Base-by-base conservation (phyloP, 2,113 vertebrate genomes). In the Xerus inauris region DNA sequence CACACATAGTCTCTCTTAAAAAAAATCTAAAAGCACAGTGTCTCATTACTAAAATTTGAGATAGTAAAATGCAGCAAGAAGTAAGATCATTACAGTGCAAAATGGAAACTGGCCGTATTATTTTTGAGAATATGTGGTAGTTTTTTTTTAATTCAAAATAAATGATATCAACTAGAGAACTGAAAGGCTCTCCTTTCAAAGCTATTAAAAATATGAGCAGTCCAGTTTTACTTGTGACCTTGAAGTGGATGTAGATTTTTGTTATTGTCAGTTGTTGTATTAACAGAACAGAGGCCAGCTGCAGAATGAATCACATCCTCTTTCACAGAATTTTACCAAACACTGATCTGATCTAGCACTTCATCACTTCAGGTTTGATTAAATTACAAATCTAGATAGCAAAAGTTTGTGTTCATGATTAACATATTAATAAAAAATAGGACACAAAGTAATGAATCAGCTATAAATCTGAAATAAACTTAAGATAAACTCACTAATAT, bases 291-390 rank as follows among this genome's bases (percentile, higher is more conserved):
- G 38, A 88, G 91, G 32, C 89, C 35, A 75, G 76, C 83, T 94
- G 54, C 94, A 90, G 94, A 79, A 42, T 94, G 88, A 95, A 82
- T 96, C n/a, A 79, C 79, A 93, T 81, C 87, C 75, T 96, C 84
- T 77, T 83, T 69, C 72, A 87, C 22, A 82, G 57, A 79, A 40
- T 67, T 42, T 79, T 73, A 51, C 96, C 87, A 84, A 92, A 89
- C 40, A 35, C 26, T 54, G 57, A 84, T 80, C 30, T 80, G 42
- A 94, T 91, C 92, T 64, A 95, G 80, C 35, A 49, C 47, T 54
- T 79, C 38, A 19, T 72, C 75, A 51, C 67, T 83, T 82, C 54
- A 69, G 30, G 22, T 84, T 94, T 79, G 85, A 91, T 90, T 83
- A 65, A 91, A 79, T 97, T 67, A 89, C 76, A 94, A 87, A 89